Percentiles rank a stretch among this genome's conserved stretches.
Evolutionary conservation across 1,140 invertebrate genomes (phyloP).

Genomic region (Chrysoperla carnea): DNA sequence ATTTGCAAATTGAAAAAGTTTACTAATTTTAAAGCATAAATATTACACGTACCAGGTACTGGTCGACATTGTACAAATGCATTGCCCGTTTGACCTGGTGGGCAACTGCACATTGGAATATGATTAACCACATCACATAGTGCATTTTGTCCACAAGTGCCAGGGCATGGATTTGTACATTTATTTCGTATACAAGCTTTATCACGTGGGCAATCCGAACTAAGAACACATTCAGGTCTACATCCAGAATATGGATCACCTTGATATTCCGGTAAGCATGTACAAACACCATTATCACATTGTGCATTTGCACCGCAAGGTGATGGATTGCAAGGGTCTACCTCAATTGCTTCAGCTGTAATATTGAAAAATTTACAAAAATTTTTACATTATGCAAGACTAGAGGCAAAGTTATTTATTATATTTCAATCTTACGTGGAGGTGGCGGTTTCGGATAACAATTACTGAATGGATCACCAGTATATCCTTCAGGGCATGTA

Average conservation of each 20-base stretch:
- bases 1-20: too few species aligned
- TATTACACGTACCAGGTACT: background rate
- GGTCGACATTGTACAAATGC: conserved; percentile 19
- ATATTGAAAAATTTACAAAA: background rate
- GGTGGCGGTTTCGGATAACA: conserved; percentile 27
- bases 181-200: conserved; percentile 41
- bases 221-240: conserved; percentile 47
- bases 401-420: background rate
- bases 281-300: conserved; percentile 38
- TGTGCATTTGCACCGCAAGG: conserved; percentile 50
- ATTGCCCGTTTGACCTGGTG: conserved; percentile 40
- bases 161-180: conserved; percentile 46
- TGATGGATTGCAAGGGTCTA: conserved; percentile 34
- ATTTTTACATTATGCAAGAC: background rate
- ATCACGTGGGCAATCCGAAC: conserved; percentile 45
- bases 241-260: conserved; percentile 48
- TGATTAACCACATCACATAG: conserved; percentile 46
- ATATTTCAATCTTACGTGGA: conserved; percentile 14
- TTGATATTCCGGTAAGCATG: conserved; percentile 38
- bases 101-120: conserved; percentile 45
- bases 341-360: background rate
- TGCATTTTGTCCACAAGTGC: conserved; percentile 46
- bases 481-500: conserved; percentile 31
- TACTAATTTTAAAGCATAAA: conserved; percentile 1
- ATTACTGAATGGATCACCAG: conserved; percentile 36